A percentile compares a stretch with the other conserved stretches of the same genome.
These are phyloP conservation scores for Irena cyanogastra DNA, from an alignment of 2,113 vertebrate species.

Conservation along the genomic window DNA sequence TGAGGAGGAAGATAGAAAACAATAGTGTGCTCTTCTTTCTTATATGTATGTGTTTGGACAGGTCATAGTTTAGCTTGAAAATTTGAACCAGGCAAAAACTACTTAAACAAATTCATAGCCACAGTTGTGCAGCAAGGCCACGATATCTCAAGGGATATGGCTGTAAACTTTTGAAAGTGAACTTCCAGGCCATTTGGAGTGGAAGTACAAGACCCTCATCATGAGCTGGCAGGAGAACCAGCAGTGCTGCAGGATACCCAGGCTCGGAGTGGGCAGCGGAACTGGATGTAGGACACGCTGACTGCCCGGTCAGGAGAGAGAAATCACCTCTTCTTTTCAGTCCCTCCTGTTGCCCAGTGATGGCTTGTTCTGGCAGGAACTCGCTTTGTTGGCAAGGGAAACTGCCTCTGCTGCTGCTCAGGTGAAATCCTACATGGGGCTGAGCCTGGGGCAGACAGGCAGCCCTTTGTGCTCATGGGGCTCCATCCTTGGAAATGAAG, in stretches of 20 bases:
- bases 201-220: not conserved
- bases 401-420: not conserved
- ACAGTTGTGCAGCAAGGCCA: not conserved
- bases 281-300: not conserved
- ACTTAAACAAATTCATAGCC: not conserved
- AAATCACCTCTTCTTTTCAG: not conserved
- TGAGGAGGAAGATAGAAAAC: not conserved
- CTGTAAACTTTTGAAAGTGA: not conserved
- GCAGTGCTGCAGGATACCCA: not conserved
- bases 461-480: not conserved
- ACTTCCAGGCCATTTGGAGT: not conserved
- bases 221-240: rapidly evolving
- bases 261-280: not conserved
- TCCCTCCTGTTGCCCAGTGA: not conserved
- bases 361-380: not conserved
- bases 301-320: rapidly evolving
- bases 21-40: not conserved
- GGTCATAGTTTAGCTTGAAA: not conserved
- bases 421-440: not conserved
- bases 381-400: not conserved
- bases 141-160: not conserved
- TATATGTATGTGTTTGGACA: not conserved
- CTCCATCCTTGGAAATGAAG: not conserved
- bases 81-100: not conserved
- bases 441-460: not conserved